A percentile compares a stretch with the other conserved stretches of the same genome.
Conservation (phyloP, 2,113 vertebrate genomes). For the Willisornis vidua region DNA sequence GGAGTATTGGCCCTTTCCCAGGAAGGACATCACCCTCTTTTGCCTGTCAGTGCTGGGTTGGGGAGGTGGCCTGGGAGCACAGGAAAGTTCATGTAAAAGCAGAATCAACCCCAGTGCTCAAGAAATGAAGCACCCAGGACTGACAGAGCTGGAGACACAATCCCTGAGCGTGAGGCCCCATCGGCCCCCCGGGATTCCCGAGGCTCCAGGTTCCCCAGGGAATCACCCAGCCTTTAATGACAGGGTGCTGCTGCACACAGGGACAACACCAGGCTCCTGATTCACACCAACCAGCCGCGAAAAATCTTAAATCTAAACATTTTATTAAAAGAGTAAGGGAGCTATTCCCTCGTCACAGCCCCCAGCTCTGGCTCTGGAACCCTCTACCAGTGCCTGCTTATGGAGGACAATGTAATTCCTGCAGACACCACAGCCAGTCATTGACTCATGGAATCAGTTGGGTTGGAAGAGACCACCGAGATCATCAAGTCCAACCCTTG, state of each 20-base stretch:
- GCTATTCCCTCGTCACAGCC: background rate
- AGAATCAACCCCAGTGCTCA: background rate
- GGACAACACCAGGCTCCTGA: background rate
- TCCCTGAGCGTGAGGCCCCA: accelerated
- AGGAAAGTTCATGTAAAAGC: background rate
- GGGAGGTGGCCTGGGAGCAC: background rate
- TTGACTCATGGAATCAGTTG: too few species aligned
- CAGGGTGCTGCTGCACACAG: background rate
- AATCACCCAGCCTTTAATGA: background rate
- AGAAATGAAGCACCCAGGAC: background rate
- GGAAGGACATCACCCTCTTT: background rate
- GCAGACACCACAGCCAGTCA: too few species aligned
- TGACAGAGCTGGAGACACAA: background rate
- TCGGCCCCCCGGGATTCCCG: accelerated
- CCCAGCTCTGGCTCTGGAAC: background rate
- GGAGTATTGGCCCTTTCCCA: background rate
- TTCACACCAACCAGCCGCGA: background rate
- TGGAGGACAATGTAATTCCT: background rate
- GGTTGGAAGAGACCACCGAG: too few species aligned
- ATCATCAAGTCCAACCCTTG: too few species aligned
- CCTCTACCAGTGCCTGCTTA: background rate
- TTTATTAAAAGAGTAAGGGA: background rate
- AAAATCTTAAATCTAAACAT: background rate
- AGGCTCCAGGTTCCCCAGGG: background rate
- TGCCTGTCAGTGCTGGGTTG: accelerated